A percentile compares a stretch with the other conserved stretches of the same genome.
These are phyloP conservation scores for Isurus oxyrinchus DNA, from an alignment of 2,113 vertebrate genomes.

Conservation along the genomic window DNA sequence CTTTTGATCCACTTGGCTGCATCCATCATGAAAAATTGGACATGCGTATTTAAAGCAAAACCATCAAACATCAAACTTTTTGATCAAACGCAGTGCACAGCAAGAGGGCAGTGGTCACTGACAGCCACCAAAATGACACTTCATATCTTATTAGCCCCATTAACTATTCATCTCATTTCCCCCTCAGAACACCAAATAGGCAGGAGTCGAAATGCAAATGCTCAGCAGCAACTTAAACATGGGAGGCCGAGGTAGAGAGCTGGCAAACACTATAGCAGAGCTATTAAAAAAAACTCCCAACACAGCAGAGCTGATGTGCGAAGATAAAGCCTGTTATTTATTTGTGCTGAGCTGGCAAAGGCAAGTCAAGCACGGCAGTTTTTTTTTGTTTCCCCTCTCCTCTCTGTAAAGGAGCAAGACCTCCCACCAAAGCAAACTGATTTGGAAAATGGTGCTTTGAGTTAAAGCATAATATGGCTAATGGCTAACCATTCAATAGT, in stretches of 20 bases:
- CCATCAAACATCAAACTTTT: conserved; percentile 38
- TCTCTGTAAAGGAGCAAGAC: not conserved
- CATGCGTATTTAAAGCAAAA: conserved; percentile 30
- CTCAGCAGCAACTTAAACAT: not conserved
- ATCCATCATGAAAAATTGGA: conserved; percentile 40
- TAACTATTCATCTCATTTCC: conserved; percentile 6
- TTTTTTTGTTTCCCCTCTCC: not conserved
- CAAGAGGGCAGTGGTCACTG: not conserved
- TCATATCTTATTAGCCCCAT: not conserved
- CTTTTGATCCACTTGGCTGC: conserved; percentile 40
- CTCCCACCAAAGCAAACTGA: not conserved
- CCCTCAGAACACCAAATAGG: not conserved
- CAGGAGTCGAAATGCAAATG: not conserved
- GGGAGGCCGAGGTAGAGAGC: not conserved
- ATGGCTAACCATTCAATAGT: not conserved
- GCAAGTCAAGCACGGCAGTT: not conserved
- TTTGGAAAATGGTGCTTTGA: not conserved
- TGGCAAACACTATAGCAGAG: not conserved
- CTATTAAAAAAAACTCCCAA: not conserved
- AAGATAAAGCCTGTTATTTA: not conserved
- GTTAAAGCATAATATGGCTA: not conserved
- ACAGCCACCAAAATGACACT: conserved; percentile 29
- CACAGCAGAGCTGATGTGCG: not conserved
- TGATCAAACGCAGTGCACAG: not conserved
- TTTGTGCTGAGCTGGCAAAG: not conserved